Base-by-base conservation (phyloP, 2,888 invertebrate genomes). In the Pyrrhosoma nymphula region DNA sequence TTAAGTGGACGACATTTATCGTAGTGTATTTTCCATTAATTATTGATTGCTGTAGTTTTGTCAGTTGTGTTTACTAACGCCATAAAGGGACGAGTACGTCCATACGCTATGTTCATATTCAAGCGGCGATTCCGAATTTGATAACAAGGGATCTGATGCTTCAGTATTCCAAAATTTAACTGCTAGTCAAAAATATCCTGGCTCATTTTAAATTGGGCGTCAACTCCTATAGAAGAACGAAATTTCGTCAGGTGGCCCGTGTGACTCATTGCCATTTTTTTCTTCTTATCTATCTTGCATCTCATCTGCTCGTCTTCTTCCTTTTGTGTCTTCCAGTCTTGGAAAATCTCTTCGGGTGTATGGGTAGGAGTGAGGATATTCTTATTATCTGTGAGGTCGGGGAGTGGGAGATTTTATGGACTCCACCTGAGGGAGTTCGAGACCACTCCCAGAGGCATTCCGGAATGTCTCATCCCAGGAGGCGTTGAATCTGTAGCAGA, bases 381-480 rank as follows among this genome's bases (percentile, higher is more conserved):
- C n/a, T n/a, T n/a, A n/a, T 69, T 69, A 69, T n/a, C 69, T 12
- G 14, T 16, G 35, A 82, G 35, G 12, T 4, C 1, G 16, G 6
- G 35, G 75, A n/a, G 35, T 82, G 82, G 35, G 82, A 18, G 35
- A n/a, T 82, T 82, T 82, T 82, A 82, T 82, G 82, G 82, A 82
- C 82, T 82, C 82, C 35, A 16, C 82, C 16, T 82, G 82, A 18
- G 14, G 82, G 35, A 35, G 82, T 35, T 35, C 47, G 82, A 82
- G 82, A 35, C 82, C 82, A 82, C 82, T 82, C 82, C 82, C 82
- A 14, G 35, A 82, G 35, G 35, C 82, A 35, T 82, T 35, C 26
- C 35, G 82, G 82, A 18, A 35, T 82, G 35, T 35, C 82, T 23
- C 69, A 20, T 12, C n/a, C 26, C 26, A 26, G 16, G 82, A 82